These are phyloP conservation scores for Pedionomus torquatus DNA, from an alignment of 2,113 vertebrate species.

Conservation along the genomic window DNA sequence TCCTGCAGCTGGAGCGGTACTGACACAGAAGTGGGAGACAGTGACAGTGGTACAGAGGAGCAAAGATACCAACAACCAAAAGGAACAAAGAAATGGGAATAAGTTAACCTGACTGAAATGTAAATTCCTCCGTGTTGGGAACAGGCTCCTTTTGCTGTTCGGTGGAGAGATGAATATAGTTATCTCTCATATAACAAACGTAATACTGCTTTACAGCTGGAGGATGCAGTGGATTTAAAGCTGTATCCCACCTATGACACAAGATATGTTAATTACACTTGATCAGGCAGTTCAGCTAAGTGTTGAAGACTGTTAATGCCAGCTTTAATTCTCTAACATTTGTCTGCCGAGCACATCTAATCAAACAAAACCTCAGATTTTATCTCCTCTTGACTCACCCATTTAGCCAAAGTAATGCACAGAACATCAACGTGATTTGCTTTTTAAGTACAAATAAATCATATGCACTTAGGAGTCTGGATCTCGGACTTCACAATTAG, in stretches of 20 bases:
- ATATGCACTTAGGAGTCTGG: not conserved
- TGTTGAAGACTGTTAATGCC: not conserved
- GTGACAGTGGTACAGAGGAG: not conserved
- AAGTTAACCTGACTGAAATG: conserved; percentile 11
- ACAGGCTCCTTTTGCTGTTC: not conserved
- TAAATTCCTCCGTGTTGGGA: not conserved
- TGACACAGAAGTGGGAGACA: not conserved
- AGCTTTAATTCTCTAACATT: not conserved
- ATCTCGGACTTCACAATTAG: not conserved
- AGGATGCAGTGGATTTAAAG: not conserved
- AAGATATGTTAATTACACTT: not conserved
- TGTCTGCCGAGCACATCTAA: not conserved
- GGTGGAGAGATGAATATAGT: not conserved
- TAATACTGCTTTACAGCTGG: not conserved
- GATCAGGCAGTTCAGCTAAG: not conserved
- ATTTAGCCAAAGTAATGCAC: conserved; percentile 8
- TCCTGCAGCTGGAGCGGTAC: not conserved
- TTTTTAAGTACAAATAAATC: conserved; percentile 24
- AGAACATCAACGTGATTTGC: not conserved
- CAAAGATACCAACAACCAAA: not conserved
- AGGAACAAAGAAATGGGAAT: not conserved
- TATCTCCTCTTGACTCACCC: not conserved
- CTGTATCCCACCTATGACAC: not conserved
- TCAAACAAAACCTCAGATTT: conserved; percentile 25
- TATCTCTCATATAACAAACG: not conserved